Base-by-base conservation (phyloP, 2,797 vertebrate genomes). In the Chelon auratus region DNA sequence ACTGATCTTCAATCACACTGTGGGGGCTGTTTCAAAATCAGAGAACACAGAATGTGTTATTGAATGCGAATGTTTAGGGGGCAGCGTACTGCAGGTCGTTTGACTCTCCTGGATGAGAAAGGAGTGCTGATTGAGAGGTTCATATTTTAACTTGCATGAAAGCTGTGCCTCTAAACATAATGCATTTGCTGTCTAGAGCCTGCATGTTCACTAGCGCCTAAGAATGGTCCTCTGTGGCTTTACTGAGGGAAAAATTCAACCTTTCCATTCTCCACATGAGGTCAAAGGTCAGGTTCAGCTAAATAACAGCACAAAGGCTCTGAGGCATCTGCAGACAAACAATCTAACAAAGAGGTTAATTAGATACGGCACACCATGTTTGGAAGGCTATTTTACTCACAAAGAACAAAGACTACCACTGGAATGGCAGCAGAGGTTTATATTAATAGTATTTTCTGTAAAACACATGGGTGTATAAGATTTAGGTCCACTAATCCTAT, bases 1-100 rank as follows among this genome's bases (percentile, higher is more conserved):
- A 93, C 78, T 75, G 71, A 68, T 70, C 62, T 82, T 87, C 75
- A 77, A 64, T 87, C 70, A 62, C 66, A 71, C 78, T 37, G 55
- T 45, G 54, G 84, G 77, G 68, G 69, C 72, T 8, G 68, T 64
- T 75, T 72, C 74, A 62, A 61, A 87, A 71, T 64, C 66, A 74
- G 33, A 64, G 62, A 72, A 30, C 45, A 39, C 37, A 73, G 71
- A 81, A 80, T 50, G 77, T 66, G 58, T 73, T 74, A 77, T 84
- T 56, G 61, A 73, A 81, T 47, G 71, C 36, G 62, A 82, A 5
- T 33, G 71, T 20, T 70, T 48, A 53, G 43, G 33, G 24, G 24
- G 24, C 53, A 26, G 53, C 20, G 20, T 11, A 40, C 53, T 18
- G 17, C 51, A 60, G 54, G 48, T 24, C 5, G 47, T 37, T 57